phyloP scores from a whole-genome alignment of 2,797 vertebrate species.

The Hirundo rustica region DNA sequence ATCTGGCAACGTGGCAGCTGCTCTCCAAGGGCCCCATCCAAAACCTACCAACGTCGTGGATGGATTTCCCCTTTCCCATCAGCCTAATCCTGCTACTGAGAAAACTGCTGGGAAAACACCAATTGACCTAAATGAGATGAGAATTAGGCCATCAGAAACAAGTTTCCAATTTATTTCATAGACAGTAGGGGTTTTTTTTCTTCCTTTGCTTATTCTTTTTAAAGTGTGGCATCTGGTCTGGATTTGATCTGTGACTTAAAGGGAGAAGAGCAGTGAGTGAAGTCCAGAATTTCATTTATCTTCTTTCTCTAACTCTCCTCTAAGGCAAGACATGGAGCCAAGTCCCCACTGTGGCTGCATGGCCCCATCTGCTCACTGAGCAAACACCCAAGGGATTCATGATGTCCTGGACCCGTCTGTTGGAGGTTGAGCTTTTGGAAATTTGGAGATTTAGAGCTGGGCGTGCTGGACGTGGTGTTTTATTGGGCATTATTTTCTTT shows the following conservation, averaged over 20 bases:
- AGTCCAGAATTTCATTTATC: conserved; percentile 50
- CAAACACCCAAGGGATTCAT: not conserved
- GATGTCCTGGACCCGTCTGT: not conserved
- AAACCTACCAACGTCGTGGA: accelerated
- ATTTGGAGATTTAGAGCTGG: not conserved
- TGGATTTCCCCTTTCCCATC: not conserved
- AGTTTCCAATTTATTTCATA: conserved; percentile 21
- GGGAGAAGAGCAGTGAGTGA: conserved; percentile 23
- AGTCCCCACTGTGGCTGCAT: not conserved
- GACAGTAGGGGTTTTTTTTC: not conserved
- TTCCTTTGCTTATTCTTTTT: conserved; percentile 9
- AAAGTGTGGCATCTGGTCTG: conserved; percentile 52
- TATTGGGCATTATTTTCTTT: not conserved
- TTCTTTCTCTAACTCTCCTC: not conserved
- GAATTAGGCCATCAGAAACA: not conserved
- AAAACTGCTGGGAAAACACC: conserved; percentile 15
- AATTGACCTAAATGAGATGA: not conserved
- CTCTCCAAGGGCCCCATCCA: not conserved
- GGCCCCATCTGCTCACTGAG: not conserved
- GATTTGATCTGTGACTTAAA: conserved; percentile 57
- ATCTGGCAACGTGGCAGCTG: not conserved
- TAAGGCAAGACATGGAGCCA: not conserved
- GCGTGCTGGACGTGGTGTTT: not conserved
- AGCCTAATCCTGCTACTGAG: not conserved
- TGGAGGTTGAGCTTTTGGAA: not conserved